Percentiles rank a stretch among this genome's conserved stretches.
Evolutionary conservation across 2,797 vertebrate genomes (phyloP).

Genomic region (Muraenolepis orangiensis): DNA sequence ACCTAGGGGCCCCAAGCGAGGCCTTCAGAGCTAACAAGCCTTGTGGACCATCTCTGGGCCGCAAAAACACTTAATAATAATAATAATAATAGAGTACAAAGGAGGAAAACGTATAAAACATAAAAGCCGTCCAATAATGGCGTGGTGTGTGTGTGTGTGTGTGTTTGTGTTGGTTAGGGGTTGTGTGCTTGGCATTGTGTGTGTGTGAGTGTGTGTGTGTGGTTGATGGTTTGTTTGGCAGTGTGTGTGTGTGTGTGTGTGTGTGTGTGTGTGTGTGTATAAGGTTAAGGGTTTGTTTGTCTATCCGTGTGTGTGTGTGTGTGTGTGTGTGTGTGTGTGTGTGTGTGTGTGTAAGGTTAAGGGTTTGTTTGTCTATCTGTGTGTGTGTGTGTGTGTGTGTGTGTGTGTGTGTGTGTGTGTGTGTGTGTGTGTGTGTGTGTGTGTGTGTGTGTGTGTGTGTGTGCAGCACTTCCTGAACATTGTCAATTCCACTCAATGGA

Average conservation of each 20-base stretch:
- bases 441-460: not conserved
- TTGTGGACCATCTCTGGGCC: too few relatives aligned
- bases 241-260: not conserved
- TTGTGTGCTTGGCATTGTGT: not conserved
- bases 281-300: slow-evolving; percentile 6
- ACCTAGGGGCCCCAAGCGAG: not conserved
- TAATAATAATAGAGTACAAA: not conserved
- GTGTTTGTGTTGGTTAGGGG: not conserved
- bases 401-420: not conserved
- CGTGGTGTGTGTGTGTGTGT: not conserved
- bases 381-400: slow-evolving; percentile 1
- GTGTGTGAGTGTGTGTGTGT: not conserved
- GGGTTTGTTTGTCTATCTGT: not conserved
- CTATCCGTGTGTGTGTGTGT: not conserved
- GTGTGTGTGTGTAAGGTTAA: not conserved
- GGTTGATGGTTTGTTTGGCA: not conserved
- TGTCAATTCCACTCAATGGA: not conserved
- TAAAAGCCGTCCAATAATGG: not conserved
- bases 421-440: not conserved
- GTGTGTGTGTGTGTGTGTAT: too few relatives aligned
- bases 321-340: slow-evolving; percentile 2
- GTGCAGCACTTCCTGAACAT: not conserved
- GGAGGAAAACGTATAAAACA: too few relatives aligned
- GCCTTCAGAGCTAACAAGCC: too few relatives aligned
- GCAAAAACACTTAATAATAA: too few relatives aligned